Base-by-base conservation (phyloP, 30 jellyfish, hydroid and myxozoan genomes). In the Aurelia sp. region DNA sequence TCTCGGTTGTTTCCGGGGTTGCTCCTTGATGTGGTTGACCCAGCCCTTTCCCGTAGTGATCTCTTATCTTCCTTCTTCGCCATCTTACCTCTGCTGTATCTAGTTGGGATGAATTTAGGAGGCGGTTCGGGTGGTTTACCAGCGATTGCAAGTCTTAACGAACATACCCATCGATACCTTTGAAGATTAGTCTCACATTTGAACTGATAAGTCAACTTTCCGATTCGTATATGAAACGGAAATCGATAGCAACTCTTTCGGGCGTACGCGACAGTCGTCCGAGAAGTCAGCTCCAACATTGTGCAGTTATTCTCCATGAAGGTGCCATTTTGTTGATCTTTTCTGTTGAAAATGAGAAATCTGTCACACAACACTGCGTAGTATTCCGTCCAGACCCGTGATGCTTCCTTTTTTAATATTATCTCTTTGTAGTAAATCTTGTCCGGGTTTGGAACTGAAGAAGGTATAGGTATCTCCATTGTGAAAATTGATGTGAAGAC, bases 171-270 rank as follows among this genome's bases (percentile, higher is more conserved):
- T 30, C 95, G 92, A 76, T 96, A 96, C 66, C 99, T 91, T 50
- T 96, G 99, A 24, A 96, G 91, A 61, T 91, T 91, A 7, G 99
- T 96, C 62, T 96, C 99, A 66, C 99, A 90, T 67, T 96, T 96
- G 72, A 96, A 91, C 16, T 81, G 79, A 60, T 86, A 90, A 30
- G 69, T 85, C 35, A 74, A 83, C 72, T 90, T 90, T 10, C 93
- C 98, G 35, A 80, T 96, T 50, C 84, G 84, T 20, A 96, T 77
- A 53, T 67, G 85, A 61, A 96, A 96, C 50, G 99, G 99, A 59
- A 96, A 96, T 52, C 99, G 98, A 68, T 95, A 95, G 73, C 98
- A 90, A 2, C 87, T 96, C 76, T 91, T 96, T 30, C 82, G 88
- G 44, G 91, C 30, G 78, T 79, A 87, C 4, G 82, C 96, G 44